These are phyloP conservation scores for Myzus persicae DNA, from an alignment of 1,140 invertebrate genomes.

Conservation along the genomic window DNA sequence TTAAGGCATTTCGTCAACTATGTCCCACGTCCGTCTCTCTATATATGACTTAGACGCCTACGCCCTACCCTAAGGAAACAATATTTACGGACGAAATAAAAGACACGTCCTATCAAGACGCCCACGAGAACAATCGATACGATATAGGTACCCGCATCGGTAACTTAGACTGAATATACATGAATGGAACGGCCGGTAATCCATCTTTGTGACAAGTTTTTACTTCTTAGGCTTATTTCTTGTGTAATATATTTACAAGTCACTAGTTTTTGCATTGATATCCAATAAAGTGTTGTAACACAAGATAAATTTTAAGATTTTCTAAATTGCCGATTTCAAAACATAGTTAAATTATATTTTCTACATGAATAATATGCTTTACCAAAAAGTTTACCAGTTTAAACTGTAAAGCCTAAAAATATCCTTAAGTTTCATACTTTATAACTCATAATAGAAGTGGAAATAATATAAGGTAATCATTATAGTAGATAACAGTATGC, in stretches of 20 bases:
- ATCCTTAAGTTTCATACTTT: not conserved
- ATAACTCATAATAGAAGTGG: not conserved
- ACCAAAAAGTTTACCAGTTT: not conserved
- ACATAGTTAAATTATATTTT: not conserved
- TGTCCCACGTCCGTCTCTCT: not conserved
- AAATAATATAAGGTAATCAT: not conserved
- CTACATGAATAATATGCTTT: not conserved
- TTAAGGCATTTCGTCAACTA: constrained; percentile 24
- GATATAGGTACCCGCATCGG: not conserved
- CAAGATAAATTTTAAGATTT: too few species aligned
- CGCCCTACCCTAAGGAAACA: constrained; percentile 1
- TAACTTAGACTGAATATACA: constrained; percentile 40
- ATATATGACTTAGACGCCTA: constrained; percentile 8
- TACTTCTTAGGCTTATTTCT: not conserved
- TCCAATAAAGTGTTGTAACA: not conserved
- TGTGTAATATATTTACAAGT: not conserved
- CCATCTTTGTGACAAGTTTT: constrained; percentile 42
- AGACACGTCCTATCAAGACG: not conserved
- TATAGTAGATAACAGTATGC: not conserved
- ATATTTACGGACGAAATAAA: constrained; percentile 22
- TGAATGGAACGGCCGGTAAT: constrained; percentile 7
- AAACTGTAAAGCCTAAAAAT: not conserved
- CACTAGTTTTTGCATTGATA: not conserved
- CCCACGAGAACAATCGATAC: constrained; percentile 40
- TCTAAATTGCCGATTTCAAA: not conserved